These are phyloP conservation scores for Actias luna DNA, from an alignment of 2,888 invertebrate species.

Conservation along the genomic window DNA sequence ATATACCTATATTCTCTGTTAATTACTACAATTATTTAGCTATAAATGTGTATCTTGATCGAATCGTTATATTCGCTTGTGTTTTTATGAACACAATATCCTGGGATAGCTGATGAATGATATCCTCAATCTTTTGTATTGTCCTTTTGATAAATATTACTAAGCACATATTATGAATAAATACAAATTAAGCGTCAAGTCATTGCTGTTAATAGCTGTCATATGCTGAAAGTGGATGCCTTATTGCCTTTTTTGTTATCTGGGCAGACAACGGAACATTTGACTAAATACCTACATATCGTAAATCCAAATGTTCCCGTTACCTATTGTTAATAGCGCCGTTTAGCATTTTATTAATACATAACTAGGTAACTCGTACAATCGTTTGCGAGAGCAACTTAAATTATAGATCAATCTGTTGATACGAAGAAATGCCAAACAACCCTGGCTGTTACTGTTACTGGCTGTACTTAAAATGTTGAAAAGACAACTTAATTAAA, in stretches of 20 bases:
- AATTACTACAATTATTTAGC: too few species aligned
- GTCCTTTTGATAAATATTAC: not conserved
- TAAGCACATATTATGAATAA: not conserved
- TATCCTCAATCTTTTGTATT: not conserved
- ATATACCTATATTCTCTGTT: too few species aligned
- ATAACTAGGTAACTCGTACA: slow-evolving; percentile 3
- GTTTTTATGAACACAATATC: not conserved
- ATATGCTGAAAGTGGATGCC: slow-evolving; percentile 14
- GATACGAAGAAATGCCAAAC: not conserved
- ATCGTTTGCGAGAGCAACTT: not conserved
- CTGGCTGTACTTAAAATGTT: too few species aligned
- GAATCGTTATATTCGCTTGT: not conserved
- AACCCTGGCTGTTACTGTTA: too few species aligned
- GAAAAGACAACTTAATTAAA: too few species aligned
- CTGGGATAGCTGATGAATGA: not conserved
- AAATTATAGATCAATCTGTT: not conserved
- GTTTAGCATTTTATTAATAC: not conserved
- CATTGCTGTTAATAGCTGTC: slow-evolving; percentile 17
- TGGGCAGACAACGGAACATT: slow-evolving; percentile 19
- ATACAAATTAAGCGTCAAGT: slow-evolving; percentile 9
- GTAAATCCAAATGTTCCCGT: slow-evolving; percentile 3
- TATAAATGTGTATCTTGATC: too few species aligned
- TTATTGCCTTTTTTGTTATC: slow-evolving; percentile 17
- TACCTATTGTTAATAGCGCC: not conserved
- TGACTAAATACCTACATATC: slow-evolving; percentile 18